These are phyloP conservation scores for Apodemia zela DNA, from an alignment of 2,888 invertebrate genomes.

Conservation along the genomic window DNA sequence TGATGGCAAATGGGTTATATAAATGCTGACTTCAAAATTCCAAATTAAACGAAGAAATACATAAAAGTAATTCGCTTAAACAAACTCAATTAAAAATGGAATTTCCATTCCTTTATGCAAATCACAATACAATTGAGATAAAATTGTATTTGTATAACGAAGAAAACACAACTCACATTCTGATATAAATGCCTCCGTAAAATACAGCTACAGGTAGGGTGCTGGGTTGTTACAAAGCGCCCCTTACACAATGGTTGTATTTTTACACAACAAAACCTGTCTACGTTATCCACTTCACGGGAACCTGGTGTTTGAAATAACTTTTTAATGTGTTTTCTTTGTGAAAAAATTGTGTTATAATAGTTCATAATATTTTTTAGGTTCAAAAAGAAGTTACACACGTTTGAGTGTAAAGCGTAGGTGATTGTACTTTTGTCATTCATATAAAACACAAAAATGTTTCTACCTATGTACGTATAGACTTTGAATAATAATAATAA, in stretches of 20 bases:
- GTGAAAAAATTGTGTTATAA: background rate
- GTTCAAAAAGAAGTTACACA: background rate
- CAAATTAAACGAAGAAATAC: no score
- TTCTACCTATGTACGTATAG: no score
- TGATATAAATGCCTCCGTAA: slow-evolving; percentile 23
- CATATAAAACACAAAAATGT: no score
- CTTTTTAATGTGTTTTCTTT: slow-evolving; percentile 4
- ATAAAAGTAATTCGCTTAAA: no score
- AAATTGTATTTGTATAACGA: slow-evolving; percentile 30
- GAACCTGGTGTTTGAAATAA: slow-evolving; percentile 2
- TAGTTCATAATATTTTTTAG: background rate
- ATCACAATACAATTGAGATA: slow-evolving; percentile 29
- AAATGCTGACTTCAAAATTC: no score
- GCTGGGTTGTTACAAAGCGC: background rate
- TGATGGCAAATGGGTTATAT: no score
- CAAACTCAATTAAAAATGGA: slow-evolving; percentile 6
- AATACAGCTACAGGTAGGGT: slow-evolving; percentile 5
- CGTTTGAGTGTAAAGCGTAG: background rate
- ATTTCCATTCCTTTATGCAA: slow-evolving; percentile 24
- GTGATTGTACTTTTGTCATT: background rate
- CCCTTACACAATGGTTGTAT: background rate
- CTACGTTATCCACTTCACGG: slow-evolving; percentile 2
- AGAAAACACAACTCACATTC: slow-evolving; percentile 27
- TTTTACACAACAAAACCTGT: slow-evolving; percentile 12
- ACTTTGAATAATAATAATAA: no score